Evolutionary conservation across 1,140 invertebrate genomes (phyloP), one percentile per base, ranked within the genome.

Genomic region (Drosophila parvula): DNA sequence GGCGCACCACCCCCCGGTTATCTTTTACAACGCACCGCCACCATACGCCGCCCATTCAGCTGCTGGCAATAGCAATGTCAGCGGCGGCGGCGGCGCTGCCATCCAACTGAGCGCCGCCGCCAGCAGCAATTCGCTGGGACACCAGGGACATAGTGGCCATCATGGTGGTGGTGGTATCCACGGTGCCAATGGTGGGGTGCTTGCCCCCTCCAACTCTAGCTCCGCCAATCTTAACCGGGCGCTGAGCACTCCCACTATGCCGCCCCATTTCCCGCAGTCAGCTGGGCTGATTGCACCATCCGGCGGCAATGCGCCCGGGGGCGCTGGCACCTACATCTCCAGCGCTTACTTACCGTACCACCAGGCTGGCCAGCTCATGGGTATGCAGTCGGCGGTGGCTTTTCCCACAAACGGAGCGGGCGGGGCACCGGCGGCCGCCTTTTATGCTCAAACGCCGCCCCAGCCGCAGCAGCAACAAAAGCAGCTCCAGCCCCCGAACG

Each of bases 91-190:
- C 71, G 82, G 79, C 81, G 71, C 74, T 78, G 62, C 65, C 62
- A 69, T 69, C 12, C 90, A 89, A 84, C 64, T 88, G 64, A 79
- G 84, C 70, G 80, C 71, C 81, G 76, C 67, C 79, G 75, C 62
- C 79, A 86, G 64, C 79, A 86, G 32, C 40, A 71, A 55, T 8
- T 51, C 83, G 16, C 50, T 89, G 41, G 77, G 64, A 48, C 79
- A 82, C 51, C 50, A 53, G 34, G 51, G 32, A 36, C 55, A 36
- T 63, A 64, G 11, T 30, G 56, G 27, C 5, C 64, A 61, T 16
- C 68, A 74, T 4, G 74, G 82, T 44, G 79, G 60, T 7, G 50
- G 18, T 22, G 51, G 51, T 36, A 32, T 53, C 4, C 51, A 53
- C 51, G 51, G 51, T 32, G 71, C 57, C 34, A 83, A 83, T 60